phyloP scores from a whole-genome alignment of 2,797 vertebrate genomes.

The Lutjanus campechanus region DNA sequence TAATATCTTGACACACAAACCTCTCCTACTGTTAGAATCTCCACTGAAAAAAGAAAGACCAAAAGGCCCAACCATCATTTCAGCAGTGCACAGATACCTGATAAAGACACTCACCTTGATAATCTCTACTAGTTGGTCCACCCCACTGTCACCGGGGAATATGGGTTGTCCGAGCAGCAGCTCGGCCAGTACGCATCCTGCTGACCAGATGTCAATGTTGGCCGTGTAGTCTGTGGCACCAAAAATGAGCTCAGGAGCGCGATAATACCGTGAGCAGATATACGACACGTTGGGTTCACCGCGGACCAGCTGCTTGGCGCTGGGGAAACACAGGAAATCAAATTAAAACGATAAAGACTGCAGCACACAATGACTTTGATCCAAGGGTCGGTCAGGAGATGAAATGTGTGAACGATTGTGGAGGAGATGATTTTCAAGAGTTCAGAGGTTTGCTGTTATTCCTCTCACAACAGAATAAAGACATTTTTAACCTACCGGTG shows the following conservation, averaged over 20 bases:
- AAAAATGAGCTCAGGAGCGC: conserved; percentile 94
- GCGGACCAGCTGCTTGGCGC: conserved; percentile 92
- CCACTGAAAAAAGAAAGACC: background rate
- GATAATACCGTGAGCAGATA: conserved; percentile 95
- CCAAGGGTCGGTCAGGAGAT: background rate
- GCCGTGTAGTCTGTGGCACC: conserved; percentile 95
- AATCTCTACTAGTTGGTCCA: conserved; percentile 95
- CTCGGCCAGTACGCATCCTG: conserved; percentile 93
- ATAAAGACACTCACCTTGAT: conserved; percentile 87
- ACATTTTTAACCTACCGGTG: background rate
- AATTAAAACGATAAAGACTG: background rate
- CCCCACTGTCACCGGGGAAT: conserved; percentile 94
- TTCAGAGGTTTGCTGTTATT: background rate
- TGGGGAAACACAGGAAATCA: conserved; percentile 61
- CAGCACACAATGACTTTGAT: background rate
- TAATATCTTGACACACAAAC: background rate
- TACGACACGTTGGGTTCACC: conserved; percentile 95
- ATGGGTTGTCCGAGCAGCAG: conserved; percentile 93
- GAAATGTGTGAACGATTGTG: background rate
- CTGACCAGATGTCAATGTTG: conserved; percentile 95
- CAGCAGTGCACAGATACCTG: background rate
- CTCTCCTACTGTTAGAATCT: background rate
- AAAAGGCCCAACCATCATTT: background rate
- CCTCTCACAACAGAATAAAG: background rate
- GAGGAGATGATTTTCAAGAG: background rate